A percentile compares a stretch with the other conserved stretches of the same genome.
phyloP scores from a whole-genome alignment of 37 sponge, comb jelly and placozoan genomes.

The Geodia barretti region DNA sequence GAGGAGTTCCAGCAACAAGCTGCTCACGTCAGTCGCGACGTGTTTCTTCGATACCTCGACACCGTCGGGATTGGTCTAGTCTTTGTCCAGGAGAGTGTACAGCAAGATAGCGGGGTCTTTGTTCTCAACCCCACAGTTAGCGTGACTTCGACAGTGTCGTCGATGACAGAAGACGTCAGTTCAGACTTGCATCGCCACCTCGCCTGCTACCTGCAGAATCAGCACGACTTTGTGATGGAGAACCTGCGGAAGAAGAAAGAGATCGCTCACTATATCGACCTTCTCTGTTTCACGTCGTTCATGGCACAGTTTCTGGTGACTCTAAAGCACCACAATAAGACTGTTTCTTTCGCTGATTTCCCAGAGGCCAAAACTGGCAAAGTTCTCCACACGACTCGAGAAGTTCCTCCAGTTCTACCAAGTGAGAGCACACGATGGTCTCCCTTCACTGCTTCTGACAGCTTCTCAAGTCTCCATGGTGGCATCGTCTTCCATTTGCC shows the following conservation, averaged over 20 bases:
- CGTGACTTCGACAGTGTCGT: constrained; percentile 19
- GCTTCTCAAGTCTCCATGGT: constrained; percentile 35
- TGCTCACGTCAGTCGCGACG: constrained; percentile 24
- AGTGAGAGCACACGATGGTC: constrained; percentile 61
- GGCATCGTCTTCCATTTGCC: constrained; percentile 54
- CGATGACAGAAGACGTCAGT: background rate
- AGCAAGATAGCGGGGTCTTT: constrained; percentile 40
- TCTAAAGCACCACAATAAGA: constrained; percentile 55
- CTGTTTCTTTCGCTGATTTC: constrained; percentile 22
- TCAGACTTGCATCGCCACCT: constrained; percentile 15
- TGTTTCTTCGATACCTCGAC: constrained; percentile 49
- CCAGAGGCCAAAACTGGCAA: constrained; percentile 28
- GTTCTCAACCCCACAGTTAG: constrained; percentile 33
- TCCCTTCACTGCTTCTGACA: constrained; percentile 26
- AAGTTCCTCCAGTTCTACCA: constrained; percentile 74
- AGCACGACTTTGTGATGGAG: constrained; percentile 54
- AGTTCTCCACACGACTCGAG: constrained; percentile 52
- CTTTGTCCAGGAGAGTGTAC: constrained; percentile 16
- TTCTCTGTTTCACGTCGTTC: constrained; percentile 59
- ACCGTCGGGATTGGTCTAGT: constrained; percentile 48
- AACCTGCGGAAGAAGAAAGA: constrained; percentile 36
- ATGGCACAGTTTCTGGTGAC: constrained; percentile 58
- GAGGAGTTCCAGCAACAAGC: constrained; percentile 22
- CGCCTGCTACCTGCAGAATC: constrained; percentile 68
- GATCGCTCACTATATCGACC: constrained; percentile 50